These are phyloP conservation scores for Clostera curtula DNA, from an alignment of 2,888 invertebrate species.

Conservation along the genomic window DNA sequence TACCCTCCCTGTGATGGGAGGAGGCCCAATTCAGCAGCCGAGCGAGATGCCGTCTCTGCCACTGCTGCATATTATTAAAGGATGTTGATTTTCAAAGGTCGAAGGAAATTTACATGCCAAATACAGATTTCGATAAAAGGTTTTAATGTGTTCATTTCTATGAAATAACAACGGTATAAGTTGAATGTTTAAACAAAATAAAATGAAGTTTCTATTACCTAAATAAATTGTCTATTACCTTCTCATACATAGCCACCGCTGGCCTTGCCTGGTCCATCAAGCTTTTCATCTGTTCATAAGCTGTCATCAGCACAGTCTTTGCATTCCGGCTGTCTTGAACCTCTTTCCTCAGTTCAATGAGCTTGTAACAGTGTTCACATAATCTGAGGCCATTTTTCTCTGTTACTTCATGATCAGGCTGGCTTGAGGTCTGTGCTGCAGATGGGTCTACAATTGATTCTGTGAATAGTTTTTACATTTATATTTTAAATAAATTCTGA, in stretches of 20 bases:
- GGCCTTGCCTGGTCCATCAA: constrained; percentile 84
- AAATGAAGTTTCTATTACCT: not conserved
- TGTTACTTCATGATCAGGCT: constrained; percentile 45
- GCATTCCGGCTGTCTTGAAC: constrained; percentile 87
- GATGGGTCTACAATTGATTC: constrained; percentile 68
- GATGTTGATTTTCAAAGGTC: too few relatives aligned
- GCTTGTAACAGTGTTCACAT: constrained; percentile 85
- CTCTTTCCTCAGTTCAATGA: constrained; percentile 85
- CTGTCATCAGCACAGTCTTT: constrained; percentile 85
- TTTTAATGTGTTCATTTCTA: too few relatives aligned
- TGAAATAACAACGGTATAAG: too few relatives aligned
- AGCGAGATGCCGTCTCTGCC: too few relatives aligned
- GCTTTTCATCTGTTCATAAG: constrained; percentile 88
- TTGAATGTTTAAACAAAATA: too few relatives aligned
- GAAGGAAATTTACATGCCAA: too few relatives aligned
- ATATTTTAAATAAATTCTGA: too few relatives aligned
- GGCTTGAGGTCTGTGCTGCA: constrained; percentile 32
- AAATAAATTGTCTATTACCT: constrained; percentile 69
- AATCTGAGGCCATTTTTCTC: constrained; percentile 79
- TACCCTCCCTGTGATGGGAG: too few relatives aligned
- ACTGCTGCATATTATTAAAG: too few relatives aligned
- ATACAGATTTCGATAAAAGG: too few relatives aligned
- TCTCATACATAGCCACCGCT: constrained; percentile 79
- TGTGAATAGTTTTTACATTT: too few relatives aligned
- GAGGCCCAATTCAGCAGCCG: too few relatives aligned